phyloP scores from a whole-genome alignment of 2,113 vertebrate genomes.

The Lynx canadensis region DNA sequence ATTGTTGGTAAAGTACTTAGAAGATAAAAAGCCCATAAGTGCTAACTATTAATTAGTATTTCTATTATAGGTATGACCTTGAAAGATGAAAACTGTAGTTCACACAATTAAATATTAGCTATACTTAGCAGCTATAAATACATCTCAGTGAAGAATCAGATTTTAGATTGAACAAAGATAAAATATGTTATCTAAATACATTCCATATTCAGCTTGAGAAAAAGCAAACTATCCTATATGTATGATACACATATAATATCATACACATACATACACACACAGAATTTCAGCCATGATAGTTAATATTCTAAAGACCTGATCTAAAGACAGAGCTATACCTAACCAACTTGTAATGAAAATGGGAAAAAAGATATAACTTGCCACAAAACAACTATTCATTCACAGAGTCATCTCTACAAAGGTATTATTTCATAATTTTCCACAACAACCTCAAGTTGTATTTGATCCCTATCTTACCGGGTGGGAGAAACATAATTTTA shows the following conservation, averaged over 20 bases:
- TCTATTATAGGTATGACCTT: conserved; percentile 65
- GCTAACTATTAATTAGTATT: conserved; percentile 68
- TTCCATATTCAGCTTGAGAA: not conserved
- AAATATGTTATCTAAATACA: not conserved
- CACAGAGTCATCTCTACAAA: not conserved
- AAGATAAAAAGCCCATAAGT: conserved; percentile 49
- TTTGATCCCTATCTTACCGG: not conserved
- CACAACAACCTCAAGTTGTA: not conserved
- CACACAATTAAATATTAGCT: conserved; percentile 48
- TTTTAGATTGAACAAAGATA: conserved; percentile 11
- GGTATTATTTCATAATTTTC: not conserved
- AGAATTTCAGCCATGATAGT: not conserved
- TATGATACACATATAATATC: not conserved
- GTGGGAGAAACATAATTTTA: not conserved
- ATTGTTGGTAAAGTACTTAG: conserved; percentile 47
- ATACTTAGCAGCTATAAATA: not conserved
- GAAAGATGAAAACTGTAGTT: conserved; percentile 48
- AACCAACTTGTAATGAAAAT: not conserved
- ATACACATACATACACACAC: not conserved
- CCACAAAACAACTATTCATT: not conserved
- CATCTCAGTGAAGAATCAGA: not conserved
- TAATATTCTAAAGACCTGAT: not conserved
- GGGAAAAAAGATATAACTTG: not conserved
- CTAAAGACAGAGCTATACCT: not conserved
- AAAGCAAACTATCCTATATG: not conserved